These are phyloP conservation scores for Corapipo altera DNA, from an alignment of 2,113 vertebrate species.

Conservation along the genomic window DNA sequence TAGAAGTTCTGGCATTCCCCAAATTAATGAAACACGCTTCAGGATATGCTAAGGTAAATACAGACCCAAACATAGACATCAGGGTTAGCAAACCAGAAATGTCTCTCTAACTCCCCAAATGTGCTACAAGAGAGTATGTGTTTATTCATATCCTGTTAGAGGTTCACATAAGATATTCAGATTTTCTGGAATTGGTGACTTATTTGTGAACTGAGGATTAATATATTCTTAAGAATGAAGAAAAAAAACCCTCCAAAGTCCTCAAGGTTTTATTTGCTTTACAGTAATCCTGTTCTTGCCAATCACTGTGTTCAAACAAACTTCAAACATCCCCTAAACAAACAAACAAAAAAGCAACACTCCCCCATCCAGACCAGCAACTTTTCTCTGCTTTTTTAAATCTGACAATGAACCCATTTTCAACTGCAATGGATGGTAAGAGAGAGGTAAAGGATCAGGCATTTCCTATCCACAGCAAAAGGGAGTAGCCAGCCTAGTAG, in stretches of 20 bases:
- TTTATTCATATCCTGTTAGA: neutral
- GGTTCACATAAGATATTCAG: neutral
- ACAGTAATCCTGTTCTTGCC: neutral
- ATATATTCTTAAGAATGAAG: slow-evolving; percentile 4
- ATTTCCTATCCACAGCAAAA: neutral
- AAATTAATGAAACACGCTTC: neutral
- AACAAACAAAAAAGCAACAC: neutral
- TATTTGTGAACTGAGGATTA: slow-evolving; percentile 2
- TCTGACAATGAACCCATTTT: neutral
- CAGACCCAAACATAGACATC: neutral
- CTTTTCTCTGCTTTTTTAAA: neutral
- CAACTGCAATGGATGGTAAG: neutral
- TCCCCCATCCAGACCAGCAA: neutral
- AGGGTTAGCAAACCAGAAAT: neutral
- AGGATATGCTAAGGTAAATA: neutral
- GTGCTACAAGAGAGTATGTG: neutral
- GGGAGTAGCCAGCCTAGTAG: neutral
- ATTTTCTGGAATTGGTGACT: slow-evolving; percentile 18
- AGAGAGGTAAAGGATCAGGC: neutral
- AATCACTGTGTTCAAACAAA: slow-evolving; percentile 1
- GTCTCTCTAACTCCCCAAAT: neutral
- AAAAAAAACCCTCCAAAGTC: neutral
- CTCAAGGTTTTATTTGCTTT: slow-evolving; percentile 16
- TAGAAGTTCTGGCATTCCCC: neutral
- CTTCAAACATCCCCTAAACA: neutral